These are phyloP conservation scores for Lamellibrachia columna DNA, from an alignment of 2,888 invertebrate species.

Conservation along the genomic window DNA sequence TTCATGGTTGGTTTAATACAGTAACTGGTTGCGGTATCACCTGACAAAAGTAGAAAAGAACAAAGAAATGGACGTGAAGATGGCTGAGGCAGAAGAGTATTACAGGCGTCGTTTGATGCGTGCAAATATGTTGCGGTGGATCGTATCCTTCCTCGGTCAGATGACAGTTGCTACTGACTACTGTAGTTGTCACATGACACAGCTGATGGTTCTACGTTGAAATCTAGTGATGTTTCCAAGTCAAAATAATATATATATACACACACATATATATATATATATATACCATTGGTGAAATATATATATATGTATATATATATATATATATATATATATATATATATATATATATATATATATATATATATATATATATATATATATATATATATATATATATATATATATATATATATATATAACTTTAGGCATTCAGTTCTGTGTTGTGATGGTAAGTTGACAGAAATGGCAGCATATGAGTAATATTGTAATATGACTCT, in stretches of 20 bases:
- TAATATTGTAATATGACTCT: no score
- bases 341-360: no score
- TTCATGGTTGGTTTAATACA: conserved; percentile 37
- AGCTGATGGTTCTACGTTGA: no score
- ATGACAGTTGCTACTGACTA: background rate
- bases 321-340: no score
- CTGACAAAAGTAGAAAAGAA: conserved; percentile 49
- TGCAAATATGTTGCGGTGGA: conserved; percentile 55
- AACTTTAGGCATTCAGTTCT: no score
- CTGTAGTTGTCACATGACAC: background rate
- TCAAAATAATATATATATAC: background rate
- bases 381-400: no score
- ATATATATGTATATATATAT: no score
- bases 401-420: no score
- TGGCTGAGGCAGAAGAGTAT: conserved; percentile 50
- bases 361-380: no score
- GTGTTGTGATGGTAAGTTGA: no score
- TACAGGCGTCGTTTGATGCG: conserved; percentile 53
- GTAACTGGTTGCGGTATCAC: conserved; percentile 63
- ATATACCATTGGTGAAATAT: background rate
- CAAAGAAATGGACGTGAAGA: conserved; percentile 43
- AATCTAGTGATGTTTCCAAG: no score
- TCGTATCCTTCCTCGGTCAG: conserved; percentile 45
- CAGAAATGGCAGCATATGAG: no score
- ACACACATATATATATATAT: background rate